These are phyloP conservation scores for Callithrix jacchus DNA, from an alignment of 2,113 vertebrate species.

Conservation along the genomic window DNA sequence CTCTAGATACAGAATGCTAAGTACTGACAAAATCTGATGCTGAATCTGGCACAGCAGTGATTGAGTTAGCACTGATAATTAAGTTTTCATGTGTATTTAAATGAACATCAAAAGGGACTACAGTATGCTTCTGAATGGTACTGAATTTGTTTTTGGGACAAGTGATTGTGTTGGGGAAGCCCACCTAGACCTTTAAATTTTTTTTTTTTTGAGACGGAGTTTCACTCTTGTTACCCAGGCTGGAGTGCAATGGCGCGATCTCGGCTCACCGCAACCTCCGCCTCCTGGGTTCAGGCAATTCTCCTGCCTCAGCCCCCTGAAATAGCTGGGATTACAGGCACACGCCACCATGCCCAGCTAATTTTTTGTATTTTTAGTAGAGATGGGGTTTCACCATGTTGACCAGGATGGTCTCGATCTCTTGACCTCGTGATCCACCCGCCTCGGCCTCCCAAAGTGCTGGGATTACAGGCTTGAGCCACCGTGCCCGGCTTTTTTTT, in stretches of 20 bases:
- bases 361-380: not conserved
- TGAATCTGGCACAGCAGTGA: not conserved
- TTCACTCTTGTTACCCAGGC: not conserved
- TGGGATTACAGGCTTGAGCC: no score
- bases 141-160: not conserved
- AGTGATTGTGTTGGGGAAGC: not conserved
- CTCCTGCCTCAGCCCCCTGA: no score
- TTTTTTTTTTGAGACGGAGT: not conserved
- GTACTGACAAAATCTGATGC: not conserved
- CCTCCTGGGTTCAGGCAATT: no score
- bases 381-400: no score
- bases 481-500: not conserved
- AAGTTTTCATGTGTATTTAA: constrained; percentile 58
- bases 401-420: no score
- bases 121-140: not conserved
- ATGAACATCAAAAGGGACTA: not conserved
- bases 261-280: no score
- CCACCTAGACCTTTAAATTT: not conserved
- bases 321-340: not conserved
- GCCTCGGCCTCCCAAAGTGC: no score
- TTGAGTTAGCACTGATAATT: constrained; percentile 28
- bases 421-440: no score
- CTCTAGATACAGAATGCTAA: not conserved
- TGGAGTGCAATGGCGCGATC: no score
- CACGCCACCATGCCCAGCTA: not conserved